Percentiles rank a stretch among this genome's conserved stretches.
phyloP scores from a whole-genome alignment of 2,113 vertebrate species.

The Bostrychus sinensis region DNA sequence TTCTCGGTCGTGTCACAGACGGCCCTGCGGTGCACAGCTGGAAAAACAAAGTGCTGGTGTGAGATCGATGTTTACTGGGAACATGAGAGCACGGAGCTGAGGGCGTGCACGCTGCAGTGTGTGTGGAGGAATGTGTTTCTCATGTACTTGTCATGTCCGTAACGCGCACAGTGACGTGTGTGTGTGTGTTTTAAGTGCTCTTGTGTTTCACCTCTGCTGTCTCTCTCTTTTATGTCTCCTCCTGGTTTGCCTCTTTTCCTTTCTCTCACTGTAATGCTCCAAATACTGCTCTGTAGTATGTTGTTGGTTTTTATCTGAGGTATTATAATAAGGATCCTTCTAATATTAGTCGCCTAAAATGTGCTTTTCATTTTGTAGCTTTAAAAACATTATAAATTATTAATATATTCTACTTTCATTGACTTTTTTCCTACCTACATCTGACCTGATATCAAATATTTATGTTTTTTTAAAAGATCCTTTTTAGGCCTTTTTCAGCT shows the following conservation, averaged over 20 bases:
- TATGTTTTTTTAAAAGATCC: too few species aligned
- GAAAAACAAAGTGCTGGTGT: slow-evolving; percentile 21
- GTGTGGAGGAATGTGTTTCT: slow-evolving; percentile 47
- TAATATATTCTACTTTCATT: too few species aligned
- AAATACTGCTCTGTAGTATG: background rate
- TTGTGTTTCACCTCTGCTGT: slow-evolving; percentile 16
- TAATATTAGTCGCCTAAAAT: too few species aligned
- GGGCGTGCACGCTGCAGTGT: slow-evolving; percentile 11
- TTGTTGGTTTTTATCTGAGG: background rate
- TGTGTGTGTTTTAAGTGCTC: slow-evolving; percentile 10
- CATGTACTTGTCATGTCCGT: slow-evolving; percentile 49
- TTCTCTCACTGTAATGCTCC: background rate
- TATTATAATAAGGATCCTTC: too few species aligned
- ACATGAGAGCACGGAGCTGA: slow-evolving; percentile 23
- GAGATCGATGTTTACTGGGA: slow-evolving; percentile 35
- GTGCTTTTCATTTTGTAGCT: too few species aligned
- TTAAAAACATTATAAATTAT: too few species aligned
- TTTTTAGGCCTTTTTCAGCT: too few species aligned
- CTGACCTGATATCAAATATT: too few species aligned
- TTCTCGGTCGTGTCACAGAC: background rate
- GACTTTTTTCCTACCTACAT: too few species aligned
- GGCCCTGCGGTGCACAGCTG: slow-evolving; percentile 35
- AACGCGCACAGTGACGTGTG: slow-evolving; percentile 2
- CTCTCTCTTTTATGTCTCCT: background rate
- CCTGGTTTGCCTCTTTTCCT: background rate